These are phyloP conservation scores for Agrochola circellaris DNA, from an alignment of 2,888 invertebrate species.

Conservation along the genomic window DNA sequence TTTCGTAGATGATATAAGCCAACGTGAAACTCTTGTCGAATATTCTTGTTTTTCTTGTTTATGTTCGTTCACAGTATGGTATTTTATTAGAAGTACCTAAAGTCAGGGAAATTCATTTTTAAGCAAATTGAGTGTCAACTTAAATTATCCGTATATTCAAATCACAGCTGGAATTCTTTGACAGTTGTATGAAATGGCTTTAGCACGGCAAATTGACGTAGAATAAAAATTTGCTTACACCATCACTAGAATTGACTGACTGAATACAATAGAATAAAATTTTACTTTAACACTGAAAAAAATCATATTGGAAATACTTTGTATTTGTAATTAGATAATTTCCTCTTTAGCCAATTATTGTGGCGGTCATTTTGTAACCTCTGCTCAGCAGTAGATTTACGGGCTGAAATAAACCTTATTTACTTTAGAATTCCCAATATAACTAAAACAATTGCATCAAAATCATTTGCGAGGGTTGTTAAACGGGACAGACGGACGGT, in stretches of 20 bases:
- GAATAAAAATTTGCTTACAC: too few relatives aligned
- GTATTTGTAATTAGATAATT: neutral
- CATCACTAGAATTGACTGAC: too few relatives aligned
- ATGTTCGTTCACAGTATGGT: neutral
- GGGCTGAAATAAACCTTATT: neutral
- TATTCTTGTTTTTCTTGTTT: neutral
- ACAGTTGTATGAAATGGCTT: too few relatives aligned
- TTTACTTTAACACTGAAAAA: neutral
- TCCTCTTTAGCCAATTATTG: neutral
- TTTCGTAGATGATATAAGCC: conserved; percentile 5
- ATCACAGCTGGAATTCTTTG: too few relatives aligned
- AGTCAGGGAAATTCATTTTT: neutral
- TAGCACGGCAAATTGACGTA: too few relatives aligned
- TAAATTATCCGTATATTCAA: too few relatives aligned
- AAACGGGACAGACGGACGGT: conserved; percentile 22
- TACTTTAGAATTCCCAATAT: neutral
- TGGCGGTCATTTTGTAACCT: neutral
- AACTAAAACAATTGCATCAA: conserved; percentile 14
- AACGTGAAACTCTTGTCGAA: neutral
- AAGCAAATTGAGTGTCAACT: neutral
- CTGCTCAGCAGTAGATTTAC: neutral
- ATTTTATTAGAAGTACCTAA: neutral
- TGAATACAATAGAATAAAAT: neutral
- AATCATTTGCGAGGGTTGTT: conserved; percentile 4
- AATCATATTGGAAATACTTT: neutral